These are phyloP conservation scores for Ophioderma brevispina DNA, from an alignment of 35 echinoderm and acorn worm species.

Conservation along the genomic window DNA sequence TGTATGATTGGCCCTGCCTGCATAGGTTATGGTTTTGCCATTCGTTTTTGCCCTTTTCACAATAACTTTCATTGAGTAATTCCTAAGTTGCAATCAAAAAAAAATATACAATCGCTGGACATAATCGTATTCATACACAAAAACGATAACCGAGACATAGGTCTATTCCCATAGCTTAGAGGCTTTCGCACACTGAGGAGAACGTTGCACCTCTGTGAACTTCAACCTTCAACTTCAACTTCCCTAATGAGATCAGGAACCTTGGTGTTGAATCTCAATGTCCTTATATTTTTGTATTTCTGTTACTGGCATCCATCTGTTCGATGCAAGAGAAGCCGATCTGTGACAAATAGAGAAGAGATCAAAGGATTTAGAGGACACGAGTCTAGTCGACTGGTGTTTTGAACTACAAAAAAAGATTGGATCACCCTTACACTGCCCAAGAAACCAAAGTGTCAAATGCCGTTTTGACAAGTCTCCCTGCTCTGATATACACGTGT, in stretches of 20 bases:
- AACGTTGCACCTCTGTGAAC: neutral
- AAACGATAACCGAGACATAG: neutral
- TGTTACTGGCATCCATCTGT: neutral
- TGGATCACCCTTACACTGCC: neutral
- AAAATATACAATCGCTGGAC: neutral
- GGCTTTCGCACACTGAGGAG: neutral
- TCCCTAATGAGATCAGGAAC: neutral
- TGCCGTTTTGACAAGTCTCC: neutral
- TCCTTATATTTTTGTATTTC: neutral
- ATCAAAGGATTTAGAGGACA: neutral
- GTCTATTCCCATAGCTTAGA: neutral
- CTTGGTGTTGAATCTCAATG: neutral
- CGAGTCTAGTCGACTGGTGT: too few species aligned
- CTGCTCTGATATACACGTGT: neutral
- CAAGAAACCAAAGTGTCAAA: neutral
- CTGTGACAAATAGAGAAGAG: neutral
- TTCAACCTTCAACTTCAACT: neutral
- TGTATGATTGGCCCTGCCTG: too few species aligned
- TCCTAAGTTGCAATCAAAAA: too few species aligned
- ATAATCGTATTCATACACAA: neutral
- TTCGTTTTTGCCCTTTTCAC: too few species aligned
- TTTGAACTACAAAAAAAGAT: neutral
- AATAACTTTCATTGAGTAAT: too few species aligned
- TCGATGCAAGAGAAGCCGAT: neutral
- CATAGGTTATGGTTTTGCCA: too few species aligned